Evolutionary conservation across 2,797 vertebrate genomes (phyloP).

Genomic region (Adelosebastes latens): DNA sequence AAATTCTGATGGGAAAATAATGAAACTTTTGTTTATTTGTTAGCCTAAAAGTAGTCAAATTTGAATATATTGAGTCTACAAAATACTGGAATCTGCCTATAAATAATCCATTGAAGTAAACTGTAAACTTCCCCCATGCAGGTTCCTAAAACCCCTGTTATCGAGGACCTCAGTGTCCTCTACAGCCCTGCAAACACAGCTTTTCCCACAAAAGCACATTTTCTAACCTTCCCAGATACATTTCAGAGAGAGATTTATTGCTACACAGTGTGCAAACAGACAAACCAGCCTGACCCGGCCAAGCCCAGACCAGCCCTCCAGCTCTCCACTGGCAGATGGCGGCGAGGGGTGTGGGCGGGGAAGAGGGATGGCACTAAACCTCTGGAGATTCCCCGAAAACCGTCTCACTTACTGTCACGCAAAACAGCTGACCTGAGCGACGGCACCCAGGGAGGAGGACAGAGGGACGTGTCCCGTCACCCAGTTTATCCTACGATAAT

Average conservation of each 20-base stretch:
- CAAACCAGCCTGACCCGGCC: slow-evolving; percentile 16
- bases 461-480: not conserved
- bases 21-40: not conserved
- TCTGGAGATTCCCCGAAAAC: slow-evolving; percentile 61
- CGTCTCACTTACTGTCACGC: slow-evolving; percentile 26
- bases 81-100: not conserved
- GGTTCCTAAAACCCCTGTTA: not conserved
- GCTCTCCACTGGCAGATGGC: slow-evolving; percentile 62
- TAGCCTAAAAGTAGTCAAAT: not conserved
- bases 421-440: slow-evolving; percentile 10
- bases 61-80: not conserved
- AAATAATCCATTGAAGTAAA: not conserved
- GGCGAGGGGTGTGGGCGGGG: slow-evolving; percentile 7
- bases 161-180: not conserved
- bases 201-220: not conserved
- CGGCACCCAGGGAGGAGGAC: not conserved
- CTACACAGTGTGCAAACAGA: not conserved
- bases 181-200: not conserved
- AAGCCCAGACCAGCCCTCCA: not conserved
- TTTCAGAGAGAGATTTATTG: not conserved
- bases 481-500: slow-evolving; percentile 34
- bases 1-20: not conserved
- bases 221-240: not conserved
- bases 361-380: slow-evolving; percentile 59
- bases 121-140: not conserved